Percentiles rank a stretch among this genome's conserved stretches.
Conservation (phyloP, 2,888 invertebrate genomes). For the Galeopsomyia nigrocyanea region DNA sequence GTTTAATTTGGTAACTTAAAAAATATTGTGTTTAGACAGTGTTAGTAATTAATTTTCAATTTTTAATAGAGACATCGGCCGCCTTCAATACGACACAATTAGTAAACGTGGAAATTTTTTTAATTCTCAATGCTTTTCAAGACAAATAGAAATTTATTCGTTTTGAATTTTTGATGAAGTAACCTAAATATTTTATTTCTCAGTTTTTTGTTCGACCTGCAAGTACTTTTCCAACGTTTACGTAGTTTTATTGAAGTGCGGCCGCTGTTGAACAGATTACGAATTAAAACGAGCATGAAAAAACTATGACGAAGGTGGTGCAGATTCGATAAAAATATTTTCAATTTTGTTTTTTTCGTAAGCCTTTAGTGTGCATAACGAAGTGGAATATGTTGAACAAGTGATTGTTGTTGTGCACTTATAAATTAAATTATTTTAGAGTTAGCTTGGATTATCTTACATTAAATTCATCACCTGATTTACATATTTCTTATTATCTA, state of each 20-base stretch:
- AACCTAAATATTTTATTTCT: conserved; percentile 4
- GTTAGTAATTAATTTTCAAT: background rate
- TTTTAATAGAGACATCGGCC: conserved; percentile 47
- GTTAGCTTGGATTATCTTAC: no score
- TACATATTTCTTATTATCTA: no score
- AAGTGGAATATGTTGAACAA: no score
- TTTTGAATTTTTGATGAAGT: background rate
- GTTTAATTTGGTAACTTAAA: no score
- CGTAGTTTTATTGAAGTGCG: conserved; percentile 57
- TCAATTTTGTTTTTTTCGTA: no score
- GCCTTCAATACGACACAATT: conserved; percentile 55
- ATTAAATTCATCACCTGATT: no score
- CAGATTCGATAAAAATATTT: conserved; percentile 35
- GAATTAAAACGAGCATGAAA: conserved; percentile 37
- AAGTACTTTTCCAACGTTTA: background rate
- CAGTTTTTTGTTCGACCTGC: background rate
- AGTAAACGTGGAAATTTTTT: background rate
- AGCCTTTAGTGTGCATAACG: no score
- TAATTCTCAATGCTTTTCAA: conserved; percentile 6
- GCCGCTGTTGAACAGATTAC: conserved; percentile 60
- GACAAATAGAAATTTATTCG: background rate
- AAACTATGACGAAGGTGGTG: conserved; percentile 58
- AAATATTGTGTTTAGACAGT: no score
- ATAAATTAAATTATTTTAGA: no score
- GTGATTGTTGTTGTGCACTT: no score